Base-by-base conservation (phyloP, 2,797 vertebrate genomes). In the Phoebastria nigripes region DNA sequence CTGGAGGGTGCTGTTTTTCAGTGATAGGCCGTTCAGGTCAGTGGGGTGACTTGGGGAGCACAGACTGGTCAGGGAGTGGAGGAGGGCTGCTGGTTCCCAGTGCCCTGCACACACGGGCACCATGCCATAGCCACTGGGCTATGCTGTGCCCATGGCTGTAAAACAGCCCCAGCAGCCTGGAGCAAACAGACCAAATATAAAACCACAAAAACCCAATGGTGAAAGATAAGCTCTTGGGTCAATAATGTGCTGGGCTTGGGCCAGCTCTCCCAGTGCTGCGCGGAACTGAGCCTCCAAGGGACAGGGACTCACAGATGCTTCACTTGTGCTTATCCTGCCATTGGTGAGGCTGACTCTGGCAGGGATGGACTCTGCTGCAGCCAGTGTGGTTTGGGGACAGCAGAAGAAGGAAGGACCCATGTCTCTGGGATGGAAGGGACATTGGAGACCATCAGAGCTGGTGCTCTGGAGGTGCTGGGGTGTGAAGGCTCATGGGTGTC, bases 141-240 rank as follows among this genome's bases (percentile, higher is more conserved):
- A 17, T 7, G 14, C 80, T 4, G 7, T 73, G 69, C 20, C 76
- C 69, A 7, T 3, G 83, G 65, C 77, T 33, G 21, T 16, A 47
- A 33, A 91, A 46, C 33, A 70, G 11, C 46, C 61, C 67, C 79
- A n/a, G 70, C 73, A 81, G 65, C 61, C 56, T 1, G 7, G 16
- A 88, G 65, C 65, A 88, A 93, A 92, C 86, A 76, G 22, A 15
- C 7, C 1, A 1, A 78, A 73, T 29, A 66, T 26, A 61, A 90
- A 93, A 61, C 82, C 93, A 88, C 90, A 89, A 39, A 63, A 90
- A 11, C 18, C 12, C 71, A 42, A 26, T 0, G 0, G 65, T 37
- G 59, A 31, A 77, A 91, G 93, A 89, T 55, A 82, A 91, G 25
- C 31, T 63, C 58, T 71, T 79, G 83, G 54, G 54, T 93, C 91